Base-by-base conservation (phyloP, 2,888 invertebrate species). In the Cryptocephalus moraei region DNA sequence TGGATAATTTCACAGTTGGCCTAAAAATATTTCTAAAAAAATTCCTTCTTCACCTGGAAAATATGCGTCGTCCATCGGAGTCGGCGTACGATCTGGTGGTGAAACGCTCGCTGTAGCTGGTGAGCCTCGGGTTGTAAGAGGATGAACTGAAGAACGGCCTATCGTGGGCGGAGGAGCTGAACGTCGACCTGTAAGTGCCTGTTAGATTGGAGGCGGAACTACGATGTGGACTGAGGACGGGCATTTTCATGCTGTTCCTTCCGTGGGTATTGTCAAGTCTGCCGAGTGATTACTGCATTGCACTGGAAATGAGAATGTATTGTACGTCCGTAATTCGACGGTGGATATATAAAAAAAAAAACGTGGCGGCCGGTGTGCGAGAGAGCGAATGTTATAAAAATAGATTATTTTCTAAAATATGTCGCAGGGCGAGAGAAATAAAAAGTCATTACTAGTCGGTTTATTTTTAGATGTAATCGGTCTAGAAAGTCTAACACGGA, bases 11-110 rank as follows among this genome's bases (percentile, higher is more conserved):
- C 6, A 22, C 2, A 22, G 6, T 22, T 2, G 3, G 3, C 6
- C 22, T 22, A 22, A 22, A 22, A 22, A 22, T 22, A 22, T 4
- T 22, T 22, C 6, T 36, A 36, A 36, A 36, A 6, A 36, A 11
- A 36, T 36, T 4, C n/a, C 12, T 9, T 34, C 51, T 49, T 53
- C 52, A 67, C 69, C 70, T 68, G 39, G 66, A 60, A 50, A 72
- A 67, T 0, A 73, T 66, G 57, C 76, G 73, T 32, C 75, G 69
- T 39, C 78, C 77, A 50, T 79, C 78, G 33, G 75, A 70, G 49
- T 79, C 69, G 0, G 76, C 73, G 0, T 76, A 77, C 1, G 75
- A 75, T 34, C 78, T 69, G 54, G 77, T 73, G 38, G 77, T 65
- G 1, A 73, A 75, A 39, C 79, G 62, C 8, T 78, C 78, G 33